Evolutionary conservation across 2,797 vertebrate species (phyloP), one percentile per base, ranked within the genome.

Genomic region (Austrolebias charrua): DNA sequence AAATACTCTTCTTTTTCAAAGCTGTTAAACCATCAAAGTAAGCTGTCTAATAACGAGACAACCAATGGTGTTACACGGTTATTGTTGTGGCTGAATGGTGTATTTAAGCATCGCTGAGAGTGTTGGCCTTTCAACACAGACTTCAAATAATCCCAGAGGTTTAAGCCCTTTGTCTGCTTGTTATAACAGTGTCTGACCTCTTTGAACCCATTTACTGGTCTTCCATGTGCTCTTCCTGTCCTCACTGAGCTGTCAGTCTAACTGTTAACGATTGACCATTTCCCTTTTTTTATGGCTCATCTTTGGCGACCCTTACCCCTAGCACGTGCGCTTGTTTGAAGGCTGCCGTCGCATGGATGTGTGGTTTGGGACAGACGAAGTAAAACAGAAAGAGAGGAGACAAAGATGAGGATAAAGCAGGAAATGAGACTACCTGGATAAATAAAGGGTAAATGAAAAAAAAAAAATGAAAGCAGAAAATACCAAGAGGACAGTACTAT

Each of bases 401-500:
- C 8, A 33, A 13, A 44, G 60, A 55, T 0, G 7, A 35, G 50
- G 60, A 47, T 74, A 57, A 43, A 62, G 38, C 24, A 19, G 40
- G 63, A 75, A 54, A n/a, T n/a, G n/a, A n/a, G n/a, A n/a, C n/a
- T n/a, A n/a, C n/a, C n/a, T n/a, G n/a, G n/a, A n/a, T n/a, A n/a
- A n/a, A n/a, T n/a, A n/a, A n/a, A n/a, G n/a, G n/a, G n/a, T n/a
- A n/a, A n/a, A n/a, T n/a, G n/a, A n/a, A n/a, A n/a, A n/a, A n/a
- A n/a, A n/a, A n/a, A n/a, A n/a, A n/a, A n/a, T n/a, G n/a, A 57
- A 43, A 62, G 38, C 24, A 19, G 40, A 62, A 75, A 54, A 52
- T 43, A 71, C 66, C 55, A 18, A n/a, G 55, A 52, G 72, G 55
- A 76, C 63, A 82, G 85, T 69, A 80, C 75, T 75, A 68, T 64